A percentile compares a stretch with the other conserved stretches of the same genome.
Evolutionary conservation across 1,140 invertebrate species (phyloP).

Genomic region (Zaprionus africanus): DNA sequence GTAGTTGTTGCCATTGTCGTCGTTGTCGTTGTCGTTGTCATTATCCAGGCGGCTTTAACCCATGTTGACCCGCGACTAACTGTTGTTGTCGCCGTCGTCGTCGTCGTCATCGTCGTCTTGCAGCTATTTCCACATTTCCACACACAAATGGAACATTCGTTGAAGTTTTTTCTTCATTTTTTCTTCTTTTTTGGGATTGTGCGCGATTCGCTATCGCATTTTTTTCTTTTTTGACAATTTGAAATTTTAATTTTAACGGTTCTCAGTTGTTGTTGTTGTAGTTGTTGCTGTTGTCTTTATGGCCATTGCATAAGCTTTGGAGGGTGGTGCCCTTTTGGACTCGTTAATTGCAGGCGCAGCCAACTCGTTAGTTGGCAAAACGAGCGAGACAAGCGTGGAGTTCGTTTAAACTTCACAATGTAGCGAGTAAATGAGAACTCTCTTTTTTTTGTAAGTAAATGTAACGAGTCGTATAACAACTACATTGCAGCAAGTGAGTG

Average conservation of each 20-base stretch:
- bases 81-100: slow-evolving; percentile 34
- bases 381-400: background rate
- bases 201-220: slow-evolving; percentile 31
- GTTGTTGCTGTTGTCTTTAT: slow-evolving; percentile 9
- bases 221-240: slow-evolving; percentile 26
- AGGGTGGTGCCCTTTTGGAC: slow-evolving; percentile 14
- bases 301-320: slow-evolving; percentile 29
- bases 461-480: too few relatives aligned
- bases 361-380: background rate
- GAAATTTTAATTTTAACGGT: slow-evolving; percentile 41
- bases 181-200: slow-evolving; percentile 19
- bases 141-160: slow-evolving; percentile 46
- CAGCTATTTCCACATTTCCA: slow-evolving; percentile 51
- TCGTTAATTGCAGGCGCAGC: background rate
- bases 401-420: too few relatives aligned
- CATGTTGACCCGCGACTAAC: slow-evolving; percentile 45
- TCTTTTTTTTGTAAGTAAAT: too few relatives aligned
- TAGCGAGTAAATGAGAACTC: too few relatives aligned
- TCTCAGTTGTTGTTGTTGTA: slow-evolving; percentile 24
- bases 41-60: slow-evolving; percentile 54
- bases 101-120: slow-evolving; percentile 21
- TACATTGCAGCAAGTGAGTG: too few relatives aligned
- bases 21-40: slow-evolving; percentile 32
- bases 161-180: background rate
- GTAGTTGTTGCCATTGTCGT: slow-evolving; percentile 15